Evolutionary conservation across 2,888 invertebrate genomes (phyloP).

Genomic region (Helobdella robusta): DNA sequence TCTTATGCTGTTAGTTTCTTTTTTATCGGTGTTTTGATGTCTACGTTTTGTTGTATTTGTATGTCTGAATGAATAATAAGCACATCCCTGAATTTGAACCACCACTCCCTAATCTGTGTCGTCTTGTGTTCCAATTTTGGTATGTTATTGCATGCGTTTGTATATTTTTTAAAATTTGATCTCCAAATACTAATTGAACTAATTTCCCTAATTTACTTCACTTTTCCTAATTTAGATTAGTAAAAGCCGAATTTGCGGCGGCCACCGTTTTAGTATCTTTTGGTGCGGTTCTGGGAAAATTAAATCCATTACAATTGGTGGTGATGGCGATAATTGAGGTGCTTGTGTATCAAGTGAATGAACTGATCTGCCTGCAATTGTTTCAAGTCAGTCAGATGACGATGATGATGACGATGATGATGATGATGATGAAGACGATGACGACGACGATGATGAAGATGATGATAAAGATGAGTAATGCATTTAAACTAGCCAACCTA

Average conservation of each 20-base stretch:
- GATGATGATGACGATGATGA: too few relatives aligned
- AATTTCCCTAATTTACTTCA: not conserved
- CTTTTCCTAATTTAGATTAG: conserved; percentile 26
- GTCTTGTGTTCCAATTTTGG: not conserved
- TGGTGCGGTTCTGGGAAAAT: conserved; percentile 52
- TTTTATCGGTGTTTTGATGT: too few relatives aligned
- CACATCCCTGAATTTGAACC: too few relatives aligned
- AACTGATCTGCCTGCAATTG: conserved; percentile 46
- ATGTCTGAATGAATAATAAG: too few relatives aligned
- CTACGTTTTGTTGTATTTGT: too few relatives aligned
- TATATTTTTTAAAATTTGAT: not conserved
- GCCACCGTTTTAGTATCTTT: conserved; percentile 52
- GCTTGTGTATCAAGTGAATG: conserved; percentile 47
- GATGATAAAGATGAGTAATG: not conserved
- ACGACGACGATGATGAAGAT: not conserved
- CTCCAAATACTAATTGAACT: too few relatives aligned
- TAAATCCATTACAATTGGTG: conserved; percentile 50
- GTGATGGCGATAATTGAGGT: conserved; percentile 51
- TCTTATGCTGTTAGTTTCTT: conserved; percentile 32
- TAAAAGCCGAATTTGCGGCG: conserved; percentile 40
- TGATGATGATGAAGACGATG: not conserved
- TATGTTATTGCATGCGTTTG: not conserved
- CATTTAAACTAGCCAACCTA: too few relatives aligned
- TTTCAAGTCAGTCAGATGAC: conserved; percentile 38
- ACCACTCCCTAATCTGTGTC: not conserved